Percentiles rank a stretch among this genome's conserved stretches.
phyloP scores from a whole-genome alignment of 2,888 invertebrate genomes.

The Villa cingulata region DNA sequence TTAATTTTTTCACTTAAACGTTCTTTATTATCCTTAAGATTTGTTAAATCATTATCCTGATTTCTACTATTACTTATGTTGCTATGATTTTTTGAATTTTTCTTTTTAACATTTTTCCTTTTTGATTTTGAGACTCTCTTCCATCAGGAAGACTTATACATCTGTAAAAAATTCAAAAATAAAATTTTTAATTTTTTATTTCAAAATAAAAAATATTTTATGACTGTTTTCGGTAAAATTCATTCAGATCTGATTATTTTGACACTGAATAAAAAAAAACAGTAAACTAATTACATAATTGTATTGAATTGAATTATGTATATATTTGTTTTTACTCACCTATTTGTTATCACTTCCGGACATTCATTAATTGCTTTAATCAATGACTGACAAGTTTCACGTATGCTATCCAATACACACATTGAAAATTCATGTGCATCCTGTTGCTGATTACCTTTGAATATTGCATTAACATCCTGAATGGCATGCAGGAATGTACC shows the following conservation, averaged over 20 bases:
- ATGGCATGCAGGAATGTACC: constrained; percentile 68
- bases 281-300: no score
- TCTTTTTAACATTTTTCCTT: constrained; percentile 33
- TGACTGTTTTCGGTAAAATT: no score
- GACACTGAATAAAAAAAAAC: no score
- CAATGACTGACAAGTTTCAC: constrained; percentile 69
- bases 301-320: no score
- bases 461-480: constrained; percentile 59
- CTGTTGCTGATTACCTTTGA: constrained; percentile 81
- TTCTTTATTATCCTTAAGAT: constrained; percentile 36
- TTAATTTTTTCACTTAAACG: constrained; percentile 32
- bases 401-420: constrained; percentile 68
- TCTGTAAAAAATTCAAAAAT: constrained; percentile 25
- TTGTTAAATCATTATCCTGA: constrained; percentile 29
- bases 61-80: background rate
- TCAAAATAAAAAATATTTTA: no score
- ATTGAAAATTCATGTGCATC: constrained; percentile 89
- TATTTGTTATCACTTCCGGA: constrained; percentile 38
- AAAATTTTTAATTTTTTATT: background rate
- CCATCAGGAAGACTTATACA: constrained; percentile 31
- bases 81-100: constrained; percentile 37
- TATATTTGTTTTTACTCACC: no score
- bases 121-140: constrained; percentile 26
- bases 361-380: constrained; percentile 44
- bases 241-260: no score